Conservation (phyloP, 2,888 invertebrate species). For the Oligia latruncula region DNA sequence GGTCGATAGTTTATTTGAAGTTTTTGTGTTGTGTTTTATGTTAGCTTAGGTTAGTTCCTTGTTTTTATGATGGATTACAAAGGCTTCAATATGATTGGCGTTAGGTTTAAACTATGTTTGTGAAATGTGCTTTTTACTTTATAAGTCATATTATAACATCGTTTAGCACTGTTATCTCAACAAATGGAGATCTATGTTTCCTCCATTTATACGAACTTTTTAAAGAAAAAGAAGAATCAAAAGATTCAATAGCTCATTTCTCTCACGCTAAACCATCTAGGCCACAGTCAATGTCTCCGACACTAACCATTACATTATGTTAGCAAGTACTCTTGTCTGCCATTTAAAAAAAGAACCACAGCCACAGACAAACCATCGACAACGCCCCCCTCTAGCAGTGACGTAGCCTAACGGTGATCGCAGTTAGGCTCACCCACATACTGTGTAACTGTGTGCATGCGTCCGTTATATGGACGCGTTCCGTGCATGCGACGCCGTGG, state of each 20-base stretch:
- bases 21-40: not conserved
- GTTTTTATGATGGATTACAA: not conserved
- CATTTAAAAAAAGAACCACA: conserved; percentile 4
- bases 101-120: not conserved
- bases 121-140: not conserved
- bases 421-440: conserved; percentile 89
- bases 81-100: not conserved
- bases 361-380: conserved; percentile 54
- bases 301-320: conserved; percentile 11
- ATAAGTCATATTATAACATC: not conserved
- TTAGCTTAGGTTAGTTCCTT: conserved; percentile 12
- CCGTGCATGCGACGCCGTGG: conserved; percentile 77
- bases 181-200: not conserved
- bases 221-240: not conserved
- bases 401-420: conserved; percentile 85
- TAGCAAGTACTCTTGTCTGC: not conserved
- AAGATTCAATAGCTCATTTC: not conserved
- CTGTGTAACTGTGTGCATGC: conserved; percentile 84
- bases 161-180: not conserved
- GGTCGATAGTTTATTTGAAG: conserved; percentile 47
- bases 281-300: conserved; percentile 23
- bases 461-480: conserved; percentile 87
- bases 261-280: not conserved
- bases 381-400: conserved; percentile 77
- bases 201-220: not conserved